phyloP scores from a whole-genome alignment of 2,888 invertebrate species.

The Andrena dorsata region DNA sequence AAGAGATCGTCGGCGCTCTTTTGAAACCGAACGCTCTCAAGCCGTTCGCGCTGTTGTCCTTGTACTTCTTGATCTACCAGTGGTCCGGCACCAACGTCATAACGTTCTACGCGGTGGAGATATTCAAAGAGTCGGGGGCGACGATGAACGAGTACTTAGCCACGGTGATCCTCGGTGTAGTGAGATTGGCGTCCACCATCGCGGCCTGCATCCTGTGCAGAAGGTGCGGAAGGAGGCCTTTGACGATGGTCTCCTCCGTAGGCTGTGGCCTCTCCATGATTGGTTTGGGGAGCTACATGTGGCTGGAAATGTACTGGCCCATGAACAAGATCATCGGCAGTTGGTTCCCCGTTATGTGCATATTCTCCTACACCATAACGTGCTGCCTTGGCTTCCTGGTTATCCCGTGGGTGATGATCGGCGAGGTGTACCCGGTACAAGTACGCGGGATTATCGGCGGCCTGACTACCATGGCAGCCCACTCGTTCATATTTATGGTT shows the following conservation, averaged over 20 bases:
- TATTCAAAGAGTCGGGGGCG: slow-evolving; percentile 88
- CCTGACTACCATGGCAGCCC: slow-evolving; percentile 89
- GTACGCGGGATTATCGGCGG: slow-evolving; percentile 90
- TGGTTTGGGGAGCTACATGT: slow-evolving; percentile 87
- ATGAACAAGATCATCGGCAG: slow-evolving; percentile 84
- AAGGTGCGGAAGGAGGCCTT: slow-evolving; percentile 87
- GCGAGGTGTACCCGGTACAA: slow-evolving; percentile 90
- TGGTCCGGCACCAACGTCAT: slow-evolving; percentile 90
- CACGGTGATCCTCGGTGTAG: slow-evolving; percentile 88
- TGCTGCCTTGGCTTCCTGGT: slow-evolving; percentile 90
- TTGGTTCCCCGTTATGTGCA: slow-evolving; percentile 88
- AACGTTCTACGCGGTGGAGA: slow-evolving; percentile 90
- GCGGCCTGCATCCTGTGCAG: slow-evolving; percentile 88
- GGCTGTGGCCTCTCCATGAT: slow-evolving; percentile 89
- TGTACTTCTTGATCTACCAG: slow-evolving; percentile 90
- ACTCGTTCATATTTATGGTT: slow-evolving; percentile 88
- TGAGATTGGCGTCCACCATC: slow-evolving; percentile 88
- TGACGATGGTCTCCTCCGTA: slow-evolving; percentile 88
- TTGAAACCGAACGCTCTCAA: slow-evolving; percentile 88
- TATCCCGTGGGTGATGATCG: slow-evolving; percentile 91
- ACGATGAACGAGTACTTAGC: slow-evolving; percentile 87
- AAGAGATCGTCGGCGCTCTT: slow-evolving; percentile 87
- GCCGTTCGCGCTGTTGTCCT: slow-evolving; percentile 88
- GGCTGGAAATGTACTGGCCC: slow-evolving; percentile 86
- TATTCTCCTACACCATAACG: slow-evolving; percentile 87